Evolutionary conservation across 2,888 invertebrate genomes (phyloP).

Genomic region (Dicyrtoma fusca): DNA sequence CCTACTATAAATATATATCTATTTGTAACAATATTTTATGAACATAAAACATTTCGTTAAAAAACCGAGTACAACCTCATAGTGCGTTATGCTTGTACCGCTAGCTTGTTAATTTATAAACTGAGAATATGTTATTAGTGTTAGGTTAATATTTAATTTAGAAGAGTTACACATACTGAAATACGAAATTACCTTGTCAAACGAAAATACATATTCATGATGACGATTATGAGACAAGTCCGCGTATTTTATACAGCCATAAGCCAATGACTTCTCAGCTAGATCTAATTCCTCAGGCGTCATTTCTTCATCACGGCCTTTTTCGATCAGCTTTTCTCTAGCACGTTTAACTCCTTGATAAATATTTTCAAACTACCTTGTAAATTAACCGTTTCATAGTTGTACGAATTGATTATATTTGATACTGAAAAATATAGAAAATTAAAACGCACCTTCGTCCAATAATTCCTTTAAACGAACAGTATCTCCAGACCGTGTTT

Average conservation of each 20-base stretch:
- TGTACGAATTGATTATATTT: constrained; percentile 2
- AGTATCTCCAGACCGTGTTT: constrained; percentile 96
- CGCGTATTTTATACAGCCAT: constrained; percentile 98
- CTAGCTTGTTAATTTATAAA: no score
- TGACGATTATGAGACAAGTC: constrained; percentile 91
- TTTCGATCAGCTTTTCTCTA: constrained; percentile 80
- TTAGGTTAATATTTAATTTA: no score
- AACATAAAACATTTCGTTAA: no score
- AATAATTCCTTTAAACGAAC: constrained; percentile 83
- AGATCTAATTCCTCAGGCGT: constrained; percentile 76
- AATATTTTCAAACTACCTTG: no score
- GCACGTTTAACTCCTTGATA: constrained; percentile 71
- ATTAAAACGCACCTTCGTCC: constrained; percentile 71
- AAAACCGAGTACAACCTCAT: no score
- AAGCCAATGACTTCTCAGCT: constrained; percentile 91
- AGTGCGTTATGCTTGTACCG: no score
- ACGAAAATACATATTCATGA: constrained; percentile 96
- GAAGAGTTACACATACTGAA: not conserved
- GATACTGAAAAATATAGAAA: not conserved
- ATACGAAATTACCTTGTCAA: constrained; percentile 72
- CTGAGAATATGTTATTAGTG: no score
- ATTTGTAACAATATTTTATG: no score
- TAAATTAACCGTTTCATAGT: not conserved
- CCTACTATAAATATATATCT: no score
- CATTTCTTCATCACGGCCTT: constrained; percentile 81